These are phyloP conservation scores for Megaceryle maxima DNA, from an alignment of 2,113 vertebrate genomes.

Conservation along the genomic window DNA sequence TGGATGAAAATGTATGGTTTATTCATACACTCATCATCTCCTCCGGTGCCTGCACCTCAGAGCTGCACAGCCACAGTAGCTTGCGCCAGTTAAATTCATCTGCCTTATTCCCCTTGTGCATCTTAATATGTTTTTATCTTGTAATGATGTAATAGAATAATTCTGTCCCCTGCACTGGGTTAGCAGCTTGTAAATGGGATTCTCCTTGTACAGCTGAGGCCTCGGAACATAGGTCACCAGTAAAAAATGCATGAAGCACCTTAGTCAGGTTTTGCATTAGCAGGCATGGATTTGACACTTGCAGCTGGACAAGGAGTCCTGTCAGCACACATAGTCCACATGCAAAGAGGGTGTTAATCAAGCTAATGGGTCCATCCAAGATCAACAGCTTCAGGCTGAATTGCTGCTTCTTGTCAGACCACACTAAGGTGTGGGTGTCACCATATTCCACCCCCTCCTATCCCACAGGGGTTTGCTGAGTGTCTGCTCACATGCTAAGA, in stretches of 20 bases:
- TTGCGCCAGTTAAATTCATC: background rate
- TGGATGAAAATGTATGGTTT: background rate
- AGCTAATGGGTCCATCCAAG: background rate
- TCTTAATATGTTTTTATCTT: background rate
- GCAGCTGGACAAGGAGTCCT: background rate
- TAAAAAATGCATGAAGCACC: background rate
- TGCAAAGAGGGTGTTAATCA: background rate
- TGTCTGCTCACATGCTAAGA: background rate
- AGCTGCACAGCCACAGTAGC: background rate
- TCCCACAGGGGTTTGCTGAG: background rate
- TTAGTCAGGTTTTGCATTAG: background rate
- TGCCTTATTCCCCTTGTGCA: background rate
- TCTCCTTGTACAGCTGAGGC: background rate
- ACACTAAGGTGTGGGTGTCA: slow-evolving; percentile 25
- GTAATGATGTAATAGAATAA: background rate
- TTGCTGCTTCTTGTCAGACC: background rate
- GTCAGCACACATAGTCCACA: background rate
- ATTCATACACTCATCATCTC: background rate
- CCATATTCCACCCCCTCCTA: background rate
- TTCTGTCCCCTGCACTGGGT: background rate
- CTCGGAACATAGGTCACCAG: accelerated
- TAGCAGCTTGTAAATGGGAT: background rate
- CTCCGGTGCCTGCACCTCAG: background rate
- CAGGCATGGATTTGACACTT: background rate
- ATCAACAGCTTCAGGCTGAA: slow-evolving; percentile 9